phyloP scores from a whole-genome alignment of 2,113 vertebrate species.

The Callopanchax toddi region DNA sequence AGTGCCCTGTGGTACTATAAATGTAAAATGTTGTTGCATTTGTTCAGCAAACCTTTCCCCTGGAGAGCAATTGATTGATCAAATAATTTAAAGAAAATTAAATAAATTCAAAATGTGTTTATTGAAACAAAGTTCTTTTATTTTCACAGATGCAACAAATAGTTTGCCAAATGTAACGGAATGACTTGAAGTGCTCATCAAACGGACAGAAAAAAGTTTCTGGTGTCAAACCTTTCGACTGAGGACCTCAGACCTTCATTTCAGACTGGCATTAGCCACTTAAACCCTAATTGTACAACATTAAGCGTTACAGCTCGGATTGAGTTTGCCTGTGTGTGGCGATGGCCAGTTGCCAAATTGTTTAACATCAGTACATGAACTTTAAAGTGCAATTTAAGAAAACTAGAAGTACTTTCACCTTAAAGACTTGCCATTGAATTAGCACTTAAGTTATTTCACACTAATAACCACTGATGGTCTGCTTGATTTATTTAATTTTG shows the following conservation, averaged over 20 bases:
- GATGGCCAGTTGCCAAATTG: constrained; percentile 11
- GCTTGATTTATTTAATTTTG: constrained; percentile 16
- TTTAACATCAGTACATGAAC: constrained; percentile 8
- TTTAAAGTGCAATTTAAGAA: constrained; percentile 18
- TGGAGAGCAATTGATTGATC: too few relatives aligned
- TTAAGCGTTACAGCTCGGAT: constrained; percentile 23
- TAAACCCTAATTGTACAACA: neutral
- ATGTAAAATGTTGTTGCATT: neutral
- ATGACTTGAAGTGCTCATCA: neutral
- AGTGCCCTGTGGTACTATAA: neutral
- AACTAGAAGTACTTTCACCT: neutral
- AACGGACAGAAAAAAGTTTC: neutral
- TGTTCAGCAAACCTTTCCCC: neutral
- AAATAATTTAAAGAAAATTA: too few relatives aligned
- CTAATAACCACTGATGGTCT: neutral
- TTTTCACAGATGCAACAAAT: neutral
- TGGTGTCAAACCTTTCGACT: neutral
- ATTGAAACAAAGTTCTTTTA: too few relatives aligned
- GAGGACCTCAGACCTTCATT: constrained; percentile 3
- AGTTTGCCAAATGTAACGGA: neutral
- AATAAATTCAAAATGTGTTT: too few relatives aligned
- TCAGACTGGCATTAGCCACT: neutral
- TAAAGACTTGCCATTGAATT: constrained; percentile 13
- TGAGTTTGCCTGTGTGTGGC: constrained; percentile 13
- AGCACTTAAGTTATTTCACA: constrained; percentile 15